These are phyloP conservation scores for Phylloscopus trochilus DNA, from an alignment of 2,113 vertebrate species.

Conservation along the genomic window DNA sequence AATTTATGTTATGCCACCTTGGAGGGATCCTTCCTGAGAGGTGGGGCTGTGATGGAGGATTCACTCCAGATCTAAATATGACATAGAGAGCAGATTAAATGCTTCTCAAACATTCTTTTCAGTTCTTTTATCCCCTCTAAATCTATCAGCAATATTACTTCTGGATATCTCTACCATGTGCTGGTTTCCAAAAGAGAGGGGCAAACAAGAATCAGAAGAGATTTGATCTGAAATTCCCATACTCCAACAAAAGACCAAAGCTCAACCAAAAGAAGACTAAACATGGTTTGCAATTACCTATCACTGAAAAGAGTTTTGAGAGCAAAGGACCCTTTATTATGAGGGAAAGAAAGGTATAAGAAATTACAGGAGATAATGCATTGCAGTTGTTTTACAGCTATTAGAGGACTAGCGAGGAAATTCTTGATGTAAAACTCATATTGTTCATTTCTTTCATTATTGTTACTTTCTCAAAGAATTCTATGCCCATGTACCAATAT, in stretches of 20 bases:
- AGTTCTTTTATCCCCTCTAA: neutral
- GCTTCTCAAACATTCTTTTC: neutral
- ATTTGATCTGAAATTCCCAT: neutral
- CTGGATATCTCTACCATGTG: neutral
- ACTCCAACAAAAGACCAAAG: neutral
- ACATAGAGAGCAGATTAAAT: neutral
- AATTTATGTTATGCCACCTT: neutral
- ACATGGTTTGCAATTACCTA: neutral
- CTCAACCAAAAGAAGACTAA: neutral
- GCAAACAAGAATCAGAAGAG: neutral
- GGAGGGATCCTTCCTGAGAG: neutral
- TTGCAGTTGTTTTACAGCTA: neutral
- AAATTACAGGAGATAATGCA: neutral
- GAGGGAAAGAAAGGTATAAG: neutral
- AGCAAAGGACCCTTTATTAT: neutral
- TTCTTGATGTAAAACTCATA: neutral
- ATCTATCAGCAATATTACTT: neutral
- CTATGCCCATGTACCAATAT: neutral
- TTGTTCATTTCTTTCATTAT: neutral
- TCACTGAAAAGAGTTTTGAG: neutral
- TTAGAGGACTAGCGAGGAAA: neutral
- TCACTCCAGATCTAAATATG: neutral
- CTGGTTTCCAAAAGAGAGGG: neutral
- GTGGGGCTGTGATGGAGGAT: neutral
- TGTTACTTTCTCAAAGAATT: constrained; percentile 16